Percentiles rank a stretch among this genome's conserved stretches.
These are phyloP conservation scores for Charina bottae DNA, from an alignment of 2,113 vertebrate genomes.

Conservation along the genomic window DNA sequence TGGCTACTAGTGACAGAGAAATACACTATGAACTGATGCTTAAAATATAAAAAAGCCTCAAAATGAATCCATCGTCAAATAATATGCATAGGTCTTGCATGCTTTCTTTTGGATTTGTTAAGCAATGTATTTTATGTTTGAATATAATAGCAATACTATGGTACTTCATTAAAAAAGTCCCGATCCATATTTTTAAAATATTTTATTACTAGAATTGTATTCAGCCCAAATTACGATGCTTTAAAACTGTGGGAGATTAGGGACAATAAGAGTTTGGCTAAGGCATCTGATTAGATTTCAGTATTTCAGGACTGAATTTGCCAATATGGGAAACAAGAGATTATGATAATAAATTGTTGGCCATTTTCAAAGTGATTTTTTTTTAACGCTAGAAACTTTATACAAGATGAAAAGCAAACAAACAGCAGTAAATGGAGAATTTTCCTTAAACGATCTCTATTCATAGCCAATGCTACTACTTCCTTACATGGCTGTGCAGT, in stretches of 20 bases:
- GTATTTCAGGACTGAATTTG: conserved; percentile 75
- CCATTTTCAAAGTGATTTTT: conserved; percentile 67
- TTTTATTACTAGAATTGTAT: conserved; percentile 59
- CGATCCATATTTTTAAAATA: conserved; percentile 35
- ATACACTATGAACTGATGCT: background rate
- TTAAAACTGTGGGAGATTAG: conserved; percentile 61
- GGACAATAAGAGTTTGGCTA: conserved; percentile 53
- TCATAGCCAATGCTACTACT: conserved; percentile 49
- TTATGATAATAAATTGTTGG: conserved; percentile 77
- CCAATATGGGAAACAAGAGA: conserved; percentile 76
- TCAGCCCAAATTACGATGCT: conserved; percentile 49
- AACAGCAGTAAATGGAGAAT: conserved; percentile 69
- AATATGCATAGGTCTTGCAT: background rate
- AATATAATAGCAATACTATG: background rate
- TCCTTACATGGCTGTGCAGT: conserved; percentile 54
- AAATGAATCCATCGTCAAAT: background rate
- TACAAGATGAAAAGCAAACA: conserved; percentile 71
- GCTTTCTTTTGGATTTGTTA: background rate
- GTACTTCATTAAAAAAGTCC: background rate
- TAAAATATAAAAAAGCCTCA: background rate
- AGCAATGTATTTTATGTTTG: background rate
- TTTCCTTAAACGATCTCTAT: conserved; percentile 60
- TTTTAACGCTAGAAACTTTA: conserved; percentile 66
- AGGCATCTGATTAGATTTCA: conserved; percentile 60
- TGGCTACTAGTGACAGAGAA: background rate